These are phyloP conservation scores for Trachythela sp. DNA, from an alignment of 64 coral and sea anemone genomes.

Conservation along the genomic window DNA sequence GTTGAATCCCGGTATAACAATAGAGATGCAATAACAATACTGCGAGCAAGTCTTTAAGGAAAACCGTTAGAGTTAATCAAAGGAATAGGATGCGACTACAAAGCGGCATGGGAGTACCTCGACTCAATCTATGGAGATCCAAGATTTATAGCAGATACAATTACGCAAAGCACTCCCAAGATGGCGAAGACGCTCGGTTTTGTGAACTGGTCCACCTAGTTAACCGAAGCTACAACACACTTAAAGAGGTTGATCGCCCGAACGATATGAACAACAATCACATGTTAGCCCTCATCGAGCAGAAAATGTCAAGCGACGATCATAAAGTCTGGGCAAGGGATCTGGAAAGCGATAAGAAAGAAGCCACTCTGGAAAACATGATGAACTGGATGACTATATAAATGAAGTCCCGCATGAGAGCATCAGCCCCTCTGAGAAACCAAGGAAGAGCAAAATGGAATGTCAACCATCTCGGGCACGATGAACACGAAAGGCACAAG, in stretches of 20 bases:
- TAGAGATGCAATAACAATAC: background rate
- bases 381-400: background rate
- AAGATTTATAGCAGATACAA: background rate
- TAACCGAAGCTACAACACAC: background rate
- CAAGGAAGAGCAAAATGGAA: background rate
- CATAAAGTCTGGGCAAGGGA: background rate
- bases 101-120: background rate
- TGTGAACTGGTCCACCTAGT: background rate
- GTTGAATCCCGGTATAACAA: background rate
- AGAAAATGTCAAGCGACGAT: background rate
- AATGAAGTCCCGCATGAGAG: background rate
- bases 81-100: background rate
- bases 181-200: background rate
- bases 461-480: no score
- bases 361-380: background rate
- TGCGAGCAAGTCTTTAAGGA: background rate
- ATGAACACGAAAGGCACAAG: background rate
- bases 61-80: background rate
- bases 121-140: background rate
- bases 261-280: conserved; percentile 4
- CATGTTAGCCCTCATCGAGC: background rate
- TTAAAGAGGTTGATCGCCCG: background rate
- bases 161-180: background rate
- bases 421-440: background rate
- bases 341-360: background rate